A percentile compares a stretch with the other conserved stretches of the same genome.
phyloP scores from a whole-genome alignment of 2,888 invertebrate genomes.

The Psylliodes chrysocephalus region DNA sequence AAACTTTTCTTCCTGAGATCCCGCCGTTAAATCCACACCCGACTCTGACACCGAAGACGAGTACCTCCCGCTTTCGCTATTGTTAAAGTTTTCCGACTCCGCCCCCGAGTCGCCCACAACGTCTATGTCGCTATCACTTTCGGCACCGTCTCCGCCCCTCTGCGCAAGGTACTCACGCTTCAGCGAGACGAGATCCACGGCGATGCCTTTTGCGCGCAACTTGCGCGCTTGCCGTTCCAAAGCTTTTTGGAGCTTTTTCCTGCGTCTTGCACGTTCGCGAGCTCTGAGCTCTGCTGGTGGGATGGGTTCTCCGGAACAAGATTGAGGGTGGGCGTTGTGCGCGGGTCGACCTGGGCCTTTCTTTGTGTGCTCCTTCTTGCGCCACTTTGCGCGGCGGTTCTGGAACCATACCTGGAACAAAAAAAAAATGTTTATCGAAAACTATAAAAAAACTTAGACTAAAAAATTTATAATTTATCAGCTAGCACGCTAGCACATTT shows the following conservation, averaged over 20 bases:
- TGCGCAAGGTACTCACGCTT: conserved; percentile 87
- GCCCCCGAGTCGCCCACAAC: conserved; percentile 85
- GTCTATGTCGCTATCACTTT: conserved; percentile 81
- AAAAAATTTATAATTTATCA: too few relatives aligned
- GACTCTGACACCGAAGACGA: conserved; percentile 55
- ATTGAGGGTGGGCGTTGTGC: conserved; percentile 97
- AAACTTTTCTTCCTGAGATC: conserved; percentile 62
- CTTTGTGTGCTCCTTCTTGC: conserved; percentile 98
- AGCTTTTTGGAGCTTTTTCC: conserved; percentile 92
- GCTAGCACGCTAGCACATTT: too few relatives aligned
- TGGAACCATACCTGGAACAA: conserved; percentile 97
- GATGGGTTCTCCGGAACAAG: conserved; percentile 97
- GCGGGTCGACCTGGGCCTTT: conserved; percentile 98
- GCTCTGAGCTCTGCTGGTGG: conserved; percentile 89
- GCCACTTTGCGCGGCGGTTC: conserved; percentile 98
- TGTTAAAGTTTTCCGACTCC: conserved; percentile 73
- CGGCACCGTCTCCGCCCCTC: conserved; percentile 69
- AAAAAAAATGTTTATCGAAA: conserved; percentile 24
- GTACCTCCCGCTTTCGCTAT: conserved; percentile 62
- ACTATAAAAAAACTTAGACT: too few relatives aligned
- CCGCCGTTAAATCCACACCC: conserved; percentile 65
- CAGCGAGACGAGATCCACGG: conserved; percentile 86
- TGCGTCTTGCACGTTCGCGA: conserved; percentile 86
- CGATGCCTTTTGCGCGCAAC: conserved; percentile 89
- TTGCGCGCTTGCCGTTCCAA: conserved; percentile 93